These are phyloP conservation scores for Acomys russatus DNA, from an alignment of 2,797 vertebrate genomes.

Conservation along the genomic window DNA sequence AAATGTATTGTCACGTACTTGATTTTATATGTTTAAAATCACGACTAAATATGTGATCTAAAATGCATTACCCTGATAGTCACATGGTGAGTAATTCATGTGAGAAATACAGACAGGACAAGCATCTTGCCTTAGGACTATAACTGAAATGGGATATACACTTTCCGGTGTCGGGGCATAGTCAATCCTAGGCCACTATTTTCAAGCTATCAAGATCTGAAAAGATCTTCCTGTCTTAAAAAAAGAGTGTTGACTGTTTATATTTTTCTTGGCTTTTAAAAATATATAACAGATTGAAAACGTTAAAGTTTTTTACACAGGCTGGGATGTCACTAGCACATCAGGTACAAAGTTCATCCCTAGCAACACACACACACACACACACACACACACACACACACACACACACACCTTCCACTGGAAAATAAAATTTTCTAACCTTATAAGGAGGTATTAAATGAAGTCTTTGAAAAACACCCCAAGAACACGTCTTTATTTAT, in stretches of 20 bases:
- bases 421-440: background rate
- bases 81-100: background rate
- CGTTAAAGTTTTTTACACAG: background rate
- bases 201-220: background rate
- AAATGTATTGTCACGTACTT: background rate
- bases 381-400: background rate
- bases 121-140: background rate
- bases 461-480: background rate
- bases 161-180: background rate
- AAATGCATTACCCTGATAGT: background rate
- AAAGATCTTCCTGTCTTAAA: background rate
- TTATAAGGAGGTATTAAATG: background rate
- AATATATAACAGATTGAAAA: background rate
- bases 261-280: constrained; percentile 9
- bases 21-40: background rate
- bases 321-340: background rate
- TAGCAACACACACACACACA: background rate
- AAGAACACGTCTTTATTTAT: background rate
- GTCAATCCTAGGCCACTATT: background rate
- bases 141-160: background rate
- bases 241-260: background rate
- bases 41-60: constrained; percentile 34
- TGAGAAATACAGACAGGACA: background rate
- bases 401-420: background rate
- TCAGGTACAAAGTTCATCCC: background rate